Percentiles rank a stretch among this genome's conserved stretches.
Conservation (phyloP, 1,140 invertebrate species). For the Geopemphigus sp. region DNA sequence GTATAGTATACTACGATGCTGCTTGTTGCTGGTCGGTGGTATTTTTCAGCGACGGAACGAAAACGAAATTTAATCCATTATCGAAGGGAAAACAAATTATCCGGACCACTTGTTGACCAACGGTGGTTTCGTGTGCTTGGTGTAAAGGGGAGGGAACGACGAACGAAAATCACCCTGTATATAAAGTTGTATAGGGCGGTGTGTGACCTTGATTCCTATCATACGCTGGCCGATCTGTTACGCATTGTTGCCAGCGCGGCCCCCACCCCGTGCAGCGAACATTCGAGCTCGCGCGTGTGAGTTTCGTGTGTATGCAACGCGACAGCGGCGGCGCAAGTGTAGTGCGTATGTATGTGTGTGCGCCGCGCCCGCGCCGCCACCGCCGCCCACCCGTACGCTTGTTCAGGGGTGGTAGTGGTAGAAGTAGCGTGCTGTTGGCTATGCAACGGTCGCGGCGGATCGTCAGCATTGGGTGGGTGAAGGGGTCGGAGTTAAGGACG, state of each 20-base stretch:
- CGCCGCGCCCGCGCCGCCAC: conserved; percentile 10
- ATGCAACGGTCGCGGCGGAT: background rate
- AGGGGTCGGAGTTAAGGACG: conserved; percentile 41
- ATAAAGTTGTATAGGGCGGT: conserved; percentile 41
- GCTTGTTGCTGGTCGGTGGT: too few species aligned
- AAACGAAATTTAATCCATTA: background rate
- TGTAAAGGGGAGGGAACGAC: too few species aligned
- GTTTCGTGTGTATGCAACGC: conserved; percentile 19
- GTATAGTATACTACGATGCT: too few species aligned
- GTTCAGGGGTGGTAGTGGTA: conserved; percentile 28
- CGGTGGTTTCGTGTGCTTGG: too few species aligned
- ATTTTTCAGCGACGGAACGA: background rate
- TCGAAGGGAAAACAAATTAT: background rate
- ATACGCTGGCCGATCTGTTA: conserved; percentile 45
- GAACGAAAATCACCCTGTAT: conserved; percentile 43
- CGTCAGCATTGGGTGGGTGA: conserved; percentile 19
- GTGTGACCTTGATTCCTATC: conserved; percentile 45
- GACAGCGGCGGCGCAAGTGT: conserved; percentile 17
- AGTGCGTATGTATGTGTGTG: background rate
- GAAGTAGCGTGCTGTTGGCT: conserved; percentile 27
- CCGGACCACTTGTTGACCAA: background rate
- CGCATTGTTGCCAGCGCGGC: conserved; percentile 47
- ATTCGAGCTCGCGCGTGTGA: conserved; percentile 3
- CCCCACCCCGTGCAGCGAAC: conserved; percentile 20
- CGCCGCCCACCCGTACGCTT: conserved; percentile 16